Evolutionary conservation across 2,113 vertebrate genomes (phyloP), one percentile per base, ranked within the genome.

Genomic region (Erythrocebus patas): DNA sequence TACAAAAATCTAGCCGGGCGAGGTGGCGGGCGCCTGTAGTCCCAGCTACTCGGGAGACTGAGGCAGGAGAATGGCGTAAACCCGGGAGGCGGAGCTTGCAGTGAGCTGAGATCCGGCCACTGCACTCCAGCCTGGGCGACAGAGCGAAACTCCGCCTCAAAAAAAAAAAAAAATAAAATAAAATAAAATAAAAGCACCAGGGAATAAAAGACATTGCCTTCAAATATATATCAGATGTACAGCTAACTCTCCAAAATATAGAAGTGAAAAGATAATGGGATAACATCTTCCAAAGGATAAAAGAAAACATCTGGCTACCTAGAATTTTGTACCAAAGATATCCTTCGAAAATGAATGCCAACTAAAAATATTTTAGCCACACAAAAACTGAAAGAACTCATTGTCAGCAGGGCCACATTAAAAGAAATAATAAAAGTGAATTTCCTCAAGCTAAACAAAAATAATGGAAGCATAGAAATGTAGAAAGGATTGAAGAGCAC

Each of bases 371-470:
- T 73, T 64, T 43, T 30, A 61, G 16, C n/a, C 38, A 52, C 8
- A 72, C 50, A 57, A 76, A 66, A 79, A 32, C 48, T 18, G 5
- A n/a, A 80, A 94, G 75, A 94, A 91, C 57, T 68, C 32, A 91
- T 76, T 95, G 88, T 18, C 70, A 81, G 22, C 5, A 64, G n/a
- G 85, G 22, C 27, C 64, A 87, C 22, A 43, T 72, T 81, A 80
- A 43, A 81, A 94, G 35, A 76, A 92, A 92, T 52, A 73, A 72
- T 45, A 83, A 64, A 83, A 64, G 48, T 40, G 12, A 5, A 73
- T 72, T 95, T 92, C 6, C 32, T 86, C 16, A 95, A 59, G 50
- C 38, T 75, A 91, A 91, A 91, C 45, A 85, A 95, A 91, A 86
- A 79, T 80, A 40, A 76, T 81, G 43, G 6, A 72, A 87, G 6